phyloP scores from a whole-genome alignment of 2,113 vertebrate species.

The Ceyx margarethae region DNA sequence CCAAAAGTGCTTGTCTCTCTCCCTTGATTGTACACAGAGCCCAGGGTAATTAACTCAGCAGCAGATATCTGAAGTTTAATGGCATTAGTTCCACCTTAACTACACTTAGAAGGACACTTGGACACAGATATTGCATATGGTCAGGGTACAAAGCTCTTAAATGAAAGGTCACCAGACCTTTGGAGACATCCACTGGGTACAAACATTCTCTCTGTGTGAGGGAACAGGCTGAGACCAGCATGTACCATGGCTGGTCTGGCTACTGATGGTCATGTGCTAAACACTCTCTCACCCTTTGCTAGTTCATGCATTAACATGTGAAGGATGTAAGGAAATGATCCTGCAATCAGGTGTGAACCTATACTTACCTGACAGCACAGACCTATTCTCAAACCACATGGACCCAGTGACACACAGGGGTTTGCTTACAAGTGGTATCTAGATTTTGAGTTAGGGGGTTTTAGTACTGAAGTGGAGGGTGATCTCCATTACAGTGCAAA shows the following conservation, averaged over 20 bases:
- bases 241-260: neutral
- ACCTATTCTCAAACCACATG: fast-evolving
- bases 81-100: neutral
- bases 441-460: neutral
- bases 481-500: neutral
- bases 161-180: neutral
- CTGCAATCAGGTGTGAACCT: neutral
- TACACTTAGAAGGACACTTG: neutral
- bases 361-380: neutral
- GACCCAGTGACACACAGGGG: neutral
- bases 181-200: neutral
- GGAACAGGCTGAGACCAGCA: neutral
- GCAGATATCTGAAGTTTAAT: neutral
- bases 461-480: neutral
- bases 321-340: neutral
- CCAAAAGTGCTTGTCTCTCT: neutral
- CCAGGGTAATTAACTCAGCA: neutral
- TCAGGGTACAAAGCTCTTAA: neutral
- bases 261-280: neutral
- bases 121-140: neutral
- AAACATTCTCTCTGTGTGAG: neutral
- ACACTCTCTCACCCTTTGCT: neutral
- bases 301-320: neutral
- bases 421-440: neutral
- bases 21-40: neutral